Evolutionary conservation across 2,797 vertebrate species (phyloP).

Genomic region (Fistularia tabacaria): DNA sequence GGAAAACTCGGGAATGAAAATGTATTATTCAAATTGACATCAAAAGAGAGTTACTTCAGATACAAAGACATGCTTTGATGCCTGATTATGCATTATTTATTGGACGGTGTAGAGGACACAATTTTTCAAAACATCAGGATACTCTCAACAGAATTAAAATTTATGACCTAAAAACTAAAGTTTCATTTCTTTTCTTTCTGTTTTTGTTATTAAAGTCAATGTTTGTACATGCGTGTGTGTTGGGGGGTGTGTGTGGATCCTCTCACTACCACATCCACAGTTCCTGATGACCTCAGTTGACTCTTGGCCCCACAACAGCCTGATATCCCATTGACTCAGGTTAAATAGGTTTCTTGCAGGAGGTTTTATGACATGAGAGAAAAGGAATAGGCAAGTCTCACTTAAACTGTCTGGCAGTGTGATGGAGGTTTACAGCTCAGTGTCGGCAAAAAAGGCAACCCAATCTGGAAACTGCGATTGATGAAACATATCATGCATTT

Average conservation of each 20-base stretch:
- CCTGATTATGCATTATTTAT: too few relatives aligned
- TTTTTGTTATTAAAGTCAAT: too few relatives aligned
- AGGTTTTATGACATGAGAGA: conserved; percentile 49
- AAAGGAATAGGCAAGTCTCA: conserved; percentile 38
- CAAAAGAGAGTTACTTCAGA: too few relatives aligned
- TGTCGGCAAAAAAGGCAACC: conserved; percentile 16
- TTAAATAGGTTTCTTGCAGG: conserved; percentile 53
- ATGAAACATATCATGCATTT: too few relatives aligned
- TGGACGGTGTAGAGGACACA: too few relatives aligned
- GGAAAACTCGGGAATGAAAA: too few relatives aligned
- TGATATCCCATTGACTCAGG: conserved; percentile 64
- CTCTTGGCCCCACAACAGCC: conserved; percentile 66
- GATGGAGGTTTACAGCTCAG: not conserved
- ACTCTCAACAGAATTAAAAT: not conserved
- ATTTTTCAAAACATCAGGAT: too few relatives aligned
- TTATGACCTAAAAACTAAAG: not conserved
- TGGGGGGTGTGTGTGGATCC: conserved; percentile 24
- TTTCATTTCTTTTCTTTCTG: too few relatives aligned
- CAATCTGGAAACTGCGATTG: not conserved
- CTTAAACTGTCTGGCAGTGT: conserved; percentile 41
- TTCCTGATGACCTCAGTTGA: conserved; percentile 70
- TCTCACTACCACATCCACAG: conserved; percentile 46
- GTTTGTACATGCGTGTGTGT: not conserved
- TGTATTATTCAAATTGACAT: too few relatives aligned
- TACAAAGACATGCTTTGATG: too few relatives aligned